Percentiles rank a stretch among this genome's conserved stretches.
These are phyloP conservation scores for Forbesichthys papilliferus DNA, from an alignment of 2,113 vertebrate genomes.

Conservation along the genomic window DNA sequence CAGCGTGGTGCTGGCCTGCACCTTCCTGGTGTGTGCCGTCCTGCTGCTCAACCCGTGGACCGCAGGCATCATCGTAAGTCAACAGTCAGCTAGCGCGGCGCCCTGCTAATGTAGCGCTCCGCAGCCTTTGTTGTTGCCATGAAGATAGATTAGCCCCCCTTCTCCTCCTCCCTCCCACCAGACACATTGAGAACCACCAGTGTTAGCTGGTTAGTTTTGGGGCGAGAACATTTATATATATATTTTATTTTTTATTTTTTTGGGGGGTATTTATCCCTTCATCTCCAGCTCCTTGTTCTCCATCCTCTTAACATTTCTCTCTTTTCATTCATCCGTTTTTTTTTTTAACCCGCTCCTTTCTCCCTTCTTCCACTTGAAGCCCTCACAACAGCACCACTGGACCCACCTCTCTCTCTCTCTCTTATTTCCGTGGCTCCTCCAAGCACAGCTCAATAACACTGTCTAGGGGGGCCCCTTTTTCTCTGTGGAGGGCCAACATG, in stretches of 20 bases:
- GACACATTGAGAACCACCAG: no score
- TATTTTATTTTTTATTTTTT: no score
- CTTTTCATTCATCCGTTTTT: not conserved
- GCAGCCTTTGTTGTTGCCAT: not conserved
- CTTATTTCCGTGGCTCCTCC: slow-evolving; percentile 55
- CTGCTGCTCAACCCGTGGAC: slow-evolving; percentile 99
- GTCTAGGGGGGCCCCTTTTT: slow-evolving; percentile 65
- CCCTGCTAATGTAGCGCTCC: not conserved
- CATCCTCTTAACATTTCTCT: slow-evolving; percentile 5
- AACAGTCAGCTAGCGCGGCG: not conserved
- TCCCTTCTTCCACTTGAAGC: slow-evolving; percentile 24
- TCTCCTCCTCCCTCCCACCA: no score
- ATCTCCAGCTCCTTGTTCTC: not conserved
- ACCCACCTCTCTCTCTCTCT: slow-evolving; percentile 31
- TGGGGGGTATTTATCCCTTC: no score
- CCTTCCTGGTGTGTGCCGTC: slow-evolving; percentile 94
- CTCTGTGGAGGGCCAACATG: slow-evolving; percentile 59
- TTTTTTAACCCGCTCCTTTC: not conserved
- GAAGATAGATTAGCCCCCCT: no score
- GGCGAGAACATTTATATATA: no score
- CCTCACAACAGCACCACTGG: slow-evolving; percentile 53
- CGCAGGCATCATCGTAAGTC: slow-evolving; percentile 97
- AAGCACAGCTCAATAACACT: slow-evolving; percentile 74
- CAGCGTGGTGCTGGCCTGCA: slow-evolving; percentile 94
- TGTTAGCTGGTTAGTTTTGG: no score